Conservation (phyloP, 2,888 invertebrate species). For the Drosophila algonquin region DNA sequence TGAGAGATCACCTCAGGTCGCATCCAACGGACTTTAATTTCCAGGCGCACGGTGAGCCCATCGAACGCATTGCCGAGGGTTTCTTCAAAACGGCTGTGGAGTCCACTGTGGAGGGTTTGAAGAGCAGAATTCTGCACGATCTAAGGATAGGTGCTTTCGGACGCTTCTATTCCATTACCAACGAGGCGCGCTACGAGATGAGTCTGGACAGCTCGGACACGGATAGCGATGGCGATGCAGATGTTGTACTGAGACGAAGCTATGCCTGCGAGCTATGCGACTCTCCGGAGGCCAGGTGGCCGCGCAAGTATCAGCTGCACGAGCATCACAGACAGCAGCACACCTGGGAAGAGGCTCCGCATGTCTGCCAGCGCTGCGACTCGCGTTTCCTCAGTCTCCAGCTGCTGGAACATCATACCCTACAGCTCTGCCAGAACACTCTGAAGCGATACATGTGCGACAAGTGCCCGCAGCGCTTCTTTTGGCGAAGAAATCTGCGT, state of each 20-base stretch:
- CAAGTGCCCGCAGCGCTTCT: constrained; percentile 81
- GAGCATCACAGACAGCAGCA: constrained; percentile 79
- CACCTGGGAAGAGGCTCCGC: constrained; percentile 84
- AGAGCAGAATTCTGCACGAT: constrained; percentile 68
- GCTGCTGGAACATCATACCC: constrained; percentile 85
- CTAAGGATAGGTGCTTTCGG: constrained; percentile 64
- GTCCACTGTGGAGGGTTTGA: constrained; percentile 58
- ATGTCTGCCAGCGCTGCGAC: constrained; percentile 85
- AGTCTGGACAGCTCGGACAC: constrained; percentile 77
- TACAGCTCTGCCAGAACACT: constrained; percentile 82
- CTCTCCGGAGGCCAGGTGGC: constrained; percentile 57
- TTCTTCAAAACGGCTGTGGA: constrained; percentile 75
- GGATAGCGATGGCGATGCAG: constrained; percentile 60
- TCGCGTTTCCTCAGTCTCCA: constrained; percentile 85
- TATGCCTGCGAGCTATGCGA: constrained; percentile 80
- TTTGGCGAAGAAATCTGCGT: constrained; percentile 82
- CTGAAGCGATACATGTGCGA: constrained; percentile 80
- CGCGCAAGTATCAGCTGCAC: constrained; percentile 80
- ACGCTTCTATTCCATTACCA: constrained; percentile 82
- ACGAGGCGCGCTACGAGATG: constrained; percentile 81
- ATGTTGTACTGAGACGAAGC: constrained; percentile 59
- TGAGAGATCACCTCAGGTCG: constrained; percentile 76
- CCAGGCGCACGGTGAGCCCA: constrained; percentile 61
- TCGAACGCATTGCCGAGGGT: constrained; percentile 71
- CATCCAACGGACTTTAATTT: constrained; percentile 71